These are phyloP conservation scores for Dinoponera quadriceps DNA, from an alignment of 1,140 invertebrate genomes.

Conservation along the genomic window DNA sequence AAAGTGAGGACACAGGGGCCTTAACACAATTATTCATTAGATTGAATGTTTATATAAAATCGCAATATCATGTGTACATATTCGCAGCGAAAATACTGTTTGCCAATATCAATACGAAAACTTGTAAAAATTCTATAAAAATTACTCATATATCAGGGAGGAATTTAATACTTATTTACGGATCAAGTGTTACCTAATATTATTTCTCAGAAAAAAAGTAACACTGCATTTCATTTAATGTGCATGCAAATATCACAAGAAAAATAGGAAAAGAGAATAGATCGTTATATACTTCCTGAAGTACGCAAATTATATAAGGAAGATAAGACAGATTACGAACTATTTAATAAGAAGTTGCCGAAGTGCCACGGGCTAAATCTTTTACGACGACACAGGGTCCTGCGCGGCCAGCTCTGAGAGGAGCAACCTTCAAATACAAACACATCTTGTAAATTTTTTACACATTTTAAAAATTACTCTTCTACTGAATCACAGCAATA, in stretches of 20 bases:
- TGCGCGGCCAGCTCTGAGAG: constrained; percentile 92
- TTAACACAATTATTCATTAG: constrained; percentile 17
- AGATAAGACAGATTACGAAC: constrained; percentile 12
- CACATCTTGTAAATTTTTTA: constrained; percentile 31
- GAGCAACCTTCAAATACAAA: constrained; percentile 87
- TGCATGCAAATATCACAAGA: constrained; percentile 41
- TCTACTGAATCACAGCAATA: background rate
- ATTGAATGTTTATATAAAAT: constrained; percentile 37
- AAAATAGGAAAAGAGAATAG: background rate
- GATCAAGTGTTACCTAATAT: constrained; percentile 17
- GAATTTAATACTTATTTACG: constrained; percentile 37
- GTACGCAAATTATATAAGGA: background rate
- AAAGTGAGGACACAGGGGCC: too few relatives aligned
- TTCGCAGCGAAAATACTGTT: constrained; percentile 5
- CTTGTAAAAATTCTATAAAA: constrained; percentile 52
- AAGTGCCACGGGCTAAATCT: constrained; percentile 66
- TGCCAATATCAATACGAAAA: constrained; percentile 3
- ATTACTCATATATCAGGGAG: background rate
- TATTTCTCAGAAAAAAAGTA: constrained; percentile 41
- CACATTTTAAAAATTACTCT: constrained; percentile 10
- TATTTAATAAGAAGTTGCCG: constrained; percentile 27
- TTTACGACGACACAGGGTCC: constrained; percentile 93
- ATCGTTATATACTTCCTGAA: constrained; percentile 33
- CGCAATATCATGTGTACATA: constrained; percentile 18
- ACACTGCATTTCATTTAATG: constrained; percentile 34